Evolutionary conservation across 2,888 invertebrate species (phyloP), one percentile per base, ranked within the genome.

Genomic region (Steinernema scapterisci): DNA sequence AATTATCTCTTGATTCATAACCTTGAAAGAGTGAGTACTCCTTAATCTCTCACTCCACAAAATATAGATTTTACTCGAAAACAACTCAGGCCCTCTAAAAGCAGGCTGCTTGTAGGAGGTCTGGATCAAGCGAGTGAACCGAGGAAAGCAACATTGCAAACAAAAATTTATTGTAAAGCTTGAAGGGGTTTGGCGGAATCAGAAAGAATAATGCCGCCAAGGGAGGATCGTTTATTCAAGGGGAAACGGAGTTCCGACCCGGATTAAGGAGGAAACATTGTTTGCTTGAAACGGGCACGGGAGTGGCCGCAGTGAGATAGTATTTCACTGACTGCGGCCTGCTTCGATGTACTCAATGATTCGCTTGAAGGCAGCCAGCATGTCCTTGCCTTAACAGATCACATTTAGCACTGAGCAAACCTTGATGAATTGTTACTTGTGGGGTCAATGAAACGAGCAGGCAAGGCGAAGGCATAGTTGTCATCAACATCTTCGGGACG

Each of bases 381-480:
- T 75, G 43, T 75, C 75, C n/a, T 63, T 63, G 63, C 63, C 63
- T 63, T 5, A 63, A 31, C 7, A 2, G 16, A 31, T 19, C 16
- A 1, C 25, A 31, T n/a, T 16, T 38, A 31, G 27, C 16, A 16
- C 1, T 11, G 1, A 31, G 6, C 6, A 31, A 7, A 45, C 16
- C 11, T 9, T 5, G 63, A 43, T 43, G 3, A 2, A 19, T 1
- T 5, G 73, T 23, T 71, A 81, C 85, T 85, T 0, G 85, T 85
- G 0, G 82, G 82, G 45, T 79, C 73, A 54, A 85, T 85, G 52
- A 76, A 82, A 11, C 72, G 75, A 16, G 84, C 80, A 38, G 85
- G 84, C 23, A 85, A 75, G 19, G 80, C 79, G 79, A 85, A 85
- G 2, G 81, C 85, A 54, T 78, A 81, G 46, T 78, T 77, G 70